phyloP scores from a whole-genome alignment of 35 echinoderm and acorn worm species.

The Holothuria glaberrima region DNA sequence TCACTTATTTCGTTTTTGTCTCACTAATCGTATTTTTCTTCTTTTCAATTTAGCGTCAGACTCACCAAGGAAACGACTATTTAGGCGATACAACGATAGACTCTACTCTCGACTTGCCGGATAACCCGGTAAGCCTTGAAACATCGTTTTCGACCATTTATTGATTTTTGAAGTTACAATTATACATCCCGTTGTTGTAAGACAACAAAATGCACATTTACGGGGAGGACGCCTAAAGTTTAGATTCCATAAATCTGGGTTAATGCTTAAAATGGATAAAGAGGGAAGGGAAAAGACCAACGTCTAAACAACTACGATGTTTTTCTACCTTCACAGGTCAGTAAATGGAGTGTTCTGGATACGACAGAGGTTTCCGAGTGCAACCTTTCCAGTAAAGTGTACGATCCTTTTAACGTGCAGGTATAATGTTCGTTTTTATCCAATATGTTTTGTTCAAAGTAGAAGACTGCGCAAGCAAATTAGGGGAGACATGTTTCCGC shows the following conservation, averaged over 20 bases:
- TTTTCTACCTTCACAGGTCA: slow-evolving; percentile 13
- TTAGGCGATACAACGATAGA: slow-evolving; percentile 47
- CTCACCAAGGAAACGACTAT: slow-evolving; percentile 55
- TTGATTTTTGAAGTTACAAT: slow-evolving; percentile 33
- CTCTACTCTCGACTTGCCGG: neutral
- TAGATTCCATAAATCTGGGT: slow-evolving; percentile 14
- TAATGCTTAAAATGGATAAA: slow-evolving; percentile 10
- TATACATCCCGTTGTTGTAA: slow-evolving; percentile 13
- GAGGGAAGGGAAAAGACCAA: too few relatives aligned
- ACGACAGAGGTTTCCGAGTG: slow-evolving; percentile 12
- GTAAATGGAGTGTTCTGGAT: slow-evolving; percentile 13
- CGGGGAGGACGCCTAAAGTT: neutral
- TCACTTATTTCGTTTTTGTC: neutral
- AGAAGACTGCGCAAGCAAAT: too few relatives aligned
- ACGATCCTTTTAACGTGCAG: slow-evolving; percentile 39
- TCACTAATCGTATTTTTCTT: neutral
- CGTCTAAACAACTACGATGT: neutral
- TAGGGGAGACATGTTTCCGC: too few relatives aligned
- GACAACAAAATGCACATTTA: slow-evolving; percentile 24
- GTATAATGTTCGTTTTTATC: slow-evolving; percentile 3
- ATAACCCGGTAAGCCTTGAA: slow-evolving; percentile 46
- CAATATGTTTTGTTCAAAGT: too few relatives aligned
- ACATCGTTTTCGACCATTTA: slow-evolving; percentile 3
- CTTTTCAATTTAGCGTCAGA: neutral
- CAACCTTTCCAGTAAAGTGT: neutral